phyloP scores from a whole-genome alignment of 1,140 invertebrate genomes.

The Lepidurus couesii region DNA sequence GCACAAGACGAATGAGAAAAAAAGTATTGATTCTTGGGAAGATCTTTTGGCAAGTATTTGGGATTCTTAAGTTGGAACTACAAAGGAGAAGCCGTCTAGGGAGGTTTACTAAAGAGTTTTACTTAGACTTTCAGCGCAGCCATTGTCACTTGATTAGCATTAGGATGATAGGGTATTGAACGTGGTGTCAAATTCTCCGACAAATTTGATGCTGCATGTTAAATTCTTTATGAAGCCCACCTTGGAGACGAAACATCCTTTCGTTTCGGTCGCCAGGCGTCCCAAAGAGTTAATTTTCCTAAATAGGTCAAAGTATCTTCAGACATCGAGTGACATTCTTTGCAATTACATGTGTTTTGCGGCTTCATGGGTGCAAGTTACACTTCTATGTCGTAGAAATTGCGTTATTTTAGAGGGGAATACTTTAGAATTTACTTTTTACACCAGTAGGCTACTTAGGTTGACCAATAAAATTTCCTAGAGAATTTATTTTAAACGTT shows the following conservation, averaged over 20 bases:
- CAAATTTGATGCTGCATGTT: background rate
- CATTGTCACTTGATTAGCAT: background rate
- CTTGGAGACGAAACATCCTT: background rate
- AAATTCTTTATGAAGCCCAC: background rate
- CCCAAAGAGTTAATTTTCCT: too few species aligned
- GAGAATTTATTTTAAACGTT: too few species aligned
- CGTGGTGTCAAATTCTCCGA: background rate
- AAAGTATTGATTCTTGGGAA: background rate
- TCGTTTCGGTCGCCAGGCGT: too few species aligned
- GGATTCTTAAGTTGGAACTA: background rate
- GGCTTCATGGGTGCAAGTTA: too few species aligned
- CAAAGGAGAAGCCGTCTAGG: constrained; percentile 7
- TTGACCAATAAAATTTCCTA: too few species aligned
- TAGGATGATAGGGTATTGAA: background rate
- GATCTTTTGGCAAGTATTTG: background rate
- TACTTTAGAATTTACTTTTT: too few species aligned
- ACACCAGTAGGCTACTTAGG: too few species aligned
- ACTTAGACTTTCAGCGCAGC: background rate
- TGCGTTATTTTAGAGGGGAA: too few species aligned
- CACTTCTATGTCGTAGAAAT: too few species aligned
- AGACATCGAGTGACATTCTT: too few species aligned
- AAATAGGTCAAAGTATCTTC: too few species aligned
- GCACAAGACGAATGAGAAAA: background rate
- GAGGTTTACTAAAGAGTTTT: background rate
- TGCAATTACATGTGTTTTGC: too few species aligned